Base-by-base conservation (phyloP, 2,113 vertebrate genomes). In the Morone saxatilis region DNA sequence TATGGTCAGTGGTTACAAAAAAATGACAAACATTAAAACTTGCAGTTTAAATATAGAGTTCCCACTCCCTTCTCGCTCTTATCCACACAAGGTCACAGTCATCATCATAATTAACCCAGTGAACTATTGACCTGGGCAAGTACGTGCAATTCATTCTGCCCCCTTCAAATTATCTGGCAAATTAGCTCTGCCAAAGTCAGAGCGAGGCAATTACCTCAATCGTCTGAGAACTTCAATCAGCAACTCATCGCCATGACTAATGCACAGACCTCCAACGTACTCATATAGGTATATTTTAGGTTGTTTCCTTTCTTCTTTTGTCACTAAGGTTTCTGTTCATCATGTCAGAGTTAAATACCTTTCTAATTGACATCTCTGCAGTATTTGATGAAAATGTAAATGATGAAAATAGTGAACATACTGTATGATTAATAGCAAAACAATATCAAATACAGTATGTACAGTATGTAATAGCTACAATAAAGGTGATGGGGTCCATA, bases 151-250 rank as follows among this genome's bases (percentile, higher is more conserved):
- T 91, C 80, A 87, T 90, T 83, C 53, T 81, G 62, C 69, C 83
- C 84, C 67, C 77, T 68, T 79, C 75, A 89, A 92, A 92, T 94
- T 89, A 92, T 86, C 85, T 85, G 71, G 83, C 71, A 91, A 94
- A 94, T 94, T 88, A 93, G 83, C 88, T 86, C 76, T 72, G 81
- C 71, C 79, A 89, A 88, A 91, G 76, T 89, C 80, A 90, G 86
- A 85, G 67, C 31, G 80, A 85, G 82, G 78, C 88, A 84, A 94
- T 94, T 89, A 91, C 82, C 80, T 82, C 70, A 78, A 62, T 63
- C 17, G 25, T 78, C 66, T 66, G 67, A 83, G 59, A 88, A 63
- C 51, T 86, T 69, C 19, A 77, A 81, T 86, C 86, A 82, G 76
- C 22, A 76, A 50, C 76, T 85, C 79, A 61, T 90, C 83, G 89